These are phyloP conservation scores for Fratercula arctica DNA, from an alignment of 2,797 vertebrate genomes.

Conservation along the genomic window DNA sequence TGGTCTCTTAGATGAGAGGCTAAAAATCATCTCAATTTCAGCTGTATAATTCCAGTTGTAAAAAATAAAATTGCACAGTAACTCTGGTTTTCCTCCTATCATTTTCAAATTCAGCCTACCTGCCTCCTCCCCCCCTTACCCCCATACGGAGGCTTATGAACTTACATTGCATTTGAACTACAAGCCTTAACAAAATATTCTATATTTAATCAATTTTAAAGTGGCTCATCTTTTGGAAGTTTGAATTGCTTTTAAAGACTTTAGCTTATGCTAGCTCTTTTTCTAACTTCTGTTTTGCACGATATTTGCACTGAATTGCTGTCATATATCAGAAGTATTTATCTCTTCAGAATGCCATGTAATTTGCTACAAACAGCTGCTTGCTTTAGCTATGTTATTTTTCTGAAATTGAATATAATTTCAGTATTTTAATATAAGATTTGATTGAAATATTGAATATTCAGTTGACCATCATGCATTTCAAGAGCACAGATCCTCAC, in stretches of 20 bases:
- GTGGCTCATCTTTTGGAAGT: not conserved
- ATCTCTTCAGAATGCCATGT: conserved; percentile 52
- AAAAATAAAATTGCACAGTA: not conserved
- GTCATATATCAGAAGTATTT: conserved; percentile 52
- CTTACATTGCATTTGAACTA: not conserved
- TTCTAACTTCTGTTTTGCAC: not conserved
- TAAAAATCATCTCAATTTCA: not conserved
- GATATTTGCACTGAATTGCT: conserved; percentile 22
- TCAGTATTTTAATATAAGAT: conserved; percentile 1
- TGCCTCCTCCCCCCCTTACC: not conserved
- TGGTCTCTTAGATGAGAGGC: not conserved
- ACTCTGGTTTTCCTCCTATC: not conserved
- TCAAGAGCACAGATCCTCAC: not conserved
- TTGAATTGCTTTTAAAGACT: not conserved
- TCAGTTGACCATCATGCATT: conserved; percentile 22
- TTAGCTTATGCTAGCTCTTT: not conserved
- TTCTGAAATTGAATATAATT: conserved; percentile 55
- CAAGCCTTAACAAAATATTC: not conserved
- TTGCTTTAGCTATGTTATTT: conserved; percentile 62
- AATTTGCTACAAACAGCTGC: conserved; percentile 62
- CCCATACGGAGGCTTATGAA: not conserved
- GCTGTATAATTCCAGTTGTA: not conserved
- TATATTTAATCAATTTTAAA: not conserved
- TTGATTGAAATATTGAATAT: not conserved
- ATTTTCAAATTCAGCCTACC: not conserved